Percentiles rank a stretch among this genome's conserved stretches.
Evolutionary conservation across 2,888 invertebrate species (phyloP).

Genomic region (Mermis nigrescens): DNA sequence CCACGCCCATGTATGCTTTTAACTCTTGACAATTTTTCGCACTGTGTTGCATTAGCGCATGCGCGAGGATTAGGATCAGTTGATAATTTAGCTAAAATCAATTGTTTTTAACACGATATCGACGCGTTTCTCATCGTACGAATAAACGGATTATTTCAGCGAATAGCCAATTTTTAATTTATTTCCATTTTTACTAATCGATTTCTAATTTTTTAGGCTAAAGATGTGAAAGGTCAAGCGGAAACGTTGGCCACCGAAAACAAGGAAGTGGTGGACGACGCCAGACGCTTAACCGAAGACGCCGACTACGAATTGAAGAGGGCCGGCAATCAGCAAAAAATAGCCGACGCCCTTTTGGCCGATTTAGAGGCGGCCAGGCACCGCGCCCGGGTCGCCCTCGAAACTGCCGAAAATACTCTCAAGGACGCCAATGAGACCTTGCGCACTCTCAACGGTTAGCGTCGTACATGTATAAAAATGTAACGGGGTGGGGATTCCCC

Average conservation of each 20-base stretch:
- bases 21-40: too few relatives aligned
- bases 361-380: slow-evolving; percentile 49
- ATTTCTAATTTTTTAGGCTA: neutral
- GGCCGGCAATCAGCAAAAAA: slow-evolving; percentile 51
- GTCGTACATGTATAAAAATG: too few relatives aligned
- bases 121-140: too few relatives aligned
- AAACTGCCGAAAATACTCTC: slow-evolving; percentile 59
- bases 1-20: too few relatives aligned
- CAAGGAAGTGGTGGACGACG: slow-evolving; percentile 39
- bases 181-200: neutral
- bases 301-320: slow-evolving; percentile 37
- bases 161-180: neutral
- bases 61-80: too few relatives aligned
- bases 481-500: too few relatives aligned
- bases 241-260: slow-evolving; percentile 40
- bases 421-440: slow-evolving; percentile 59
- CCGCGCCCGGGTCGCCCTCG: slow-evolving; percentile 61
- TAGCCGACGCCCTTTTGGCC: slow-evolving; percentile 55
- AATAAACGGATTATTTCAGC: neutral
- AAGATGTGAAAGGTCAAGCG: slow-evolving; percentile 19
- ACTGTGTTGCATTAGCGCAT: too few relatives aligned
- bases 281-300: slow-evolving; percentile 44
- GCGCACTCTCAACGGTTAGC: slow-evolving; percentile 47
- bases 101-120: too few relatives aligned
- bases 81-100: too few relatives aligned